phyloP scores from a whole-genome alignment of 2,113 vertebrate genomes.

The Corydoras maculifer region DNA sequence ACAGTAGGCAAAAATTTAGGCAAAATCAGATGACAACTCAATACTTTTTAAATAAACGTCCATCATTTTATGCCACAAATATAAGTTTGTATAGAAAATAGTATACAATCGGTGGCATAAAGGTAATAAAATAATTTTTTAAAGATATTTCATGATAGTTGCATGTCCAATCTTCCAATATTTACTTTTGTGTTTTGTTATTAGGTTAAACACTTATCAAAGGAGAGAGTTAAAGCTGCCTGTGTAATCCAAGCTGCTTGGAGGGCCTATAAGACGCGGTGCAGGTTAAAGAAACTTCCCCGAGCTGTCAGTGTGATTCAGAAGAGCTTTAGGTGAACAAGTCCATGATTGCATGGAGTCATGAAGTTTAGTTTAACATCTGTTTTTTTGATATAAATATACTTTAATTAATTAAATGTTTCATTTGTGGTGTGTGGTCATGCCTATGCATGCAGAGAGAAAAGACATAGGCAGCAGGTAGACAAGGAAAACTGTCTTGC shows the following conservation, averaged over 20 bases:
- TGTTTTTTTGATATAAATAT: too few relatives aligned
- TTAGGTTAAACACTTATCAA: slow-evolving; percentile 29
- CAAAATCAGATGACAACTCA: too few relatives aligned
- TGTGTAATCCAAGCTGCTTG: slow-evolving; percentile 82
- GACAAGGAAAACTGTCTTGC: slow-evolving; percentile 65
- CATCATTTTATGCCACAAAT: too few relatives aligned
- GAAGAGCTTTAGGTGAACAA: slow-evolving; percentile 84
- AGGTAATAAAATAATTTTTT: background rate
- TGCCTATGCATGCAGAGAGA: slow-evolving; percentile 62
- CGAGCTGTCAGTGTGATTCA: slow-evolving; percentile 76
- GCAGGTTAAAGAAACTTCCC: slow-evolving; percentile 77
- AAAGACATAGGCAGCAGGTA: slow-evolving; percentile 60
- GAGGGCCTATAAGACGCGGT: slow-evolving; percentile 79
- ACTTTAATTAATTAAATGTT: background rate
- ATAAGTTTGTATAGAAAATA: too few relatives aligned
- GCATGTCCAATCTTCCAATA: background rate
- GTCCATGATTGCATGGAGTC: background rate
- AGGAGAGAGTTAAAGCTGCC: slow-evolving; percentile 73
- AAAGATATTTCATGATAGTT: background rate
- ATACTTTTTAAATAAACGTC: too few relatives aligned
- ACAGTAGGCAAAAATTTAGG: too few relatives aligned
- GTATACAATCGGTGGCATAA: too few relatives aligned
- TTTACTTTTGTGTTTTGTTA: background rate
- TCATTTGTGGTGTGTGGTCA: background rate
- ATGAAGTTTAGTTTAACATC: background rate